Conservation (phyloP, 1,140 invertebrate species). For the Brachionus plicatilis region DNA sequence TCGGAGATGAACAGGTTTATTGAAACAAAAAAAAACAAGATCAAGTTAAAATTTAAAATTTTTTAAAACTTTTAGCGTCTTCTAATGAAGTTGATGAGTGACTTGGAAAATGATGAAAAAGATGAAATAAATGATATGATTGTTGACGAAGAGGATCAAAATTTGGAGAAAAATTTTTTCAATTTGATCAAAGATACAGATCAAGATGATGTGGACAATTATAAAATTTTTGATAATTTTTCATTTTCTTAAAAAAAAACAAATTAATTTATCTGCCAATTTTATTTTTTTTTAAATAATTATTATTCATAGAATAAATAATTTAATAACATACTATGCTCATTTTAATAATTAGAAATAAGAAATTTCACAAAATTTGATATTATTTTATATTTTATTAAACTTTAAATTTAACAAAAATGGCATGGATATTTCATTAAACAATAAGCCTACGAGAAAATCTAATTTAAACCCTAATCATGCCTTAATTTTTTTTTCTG, state of each 20-base stretch:
- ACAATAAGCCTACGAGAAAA: too few species aligned
- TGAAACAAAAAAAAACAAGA: neutral
- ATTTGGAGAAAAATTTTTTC: neutral
- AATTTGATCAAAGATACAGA: neutral
- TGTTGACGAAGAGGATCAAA: neutral
- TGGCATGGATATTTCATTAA: too few species aligned
- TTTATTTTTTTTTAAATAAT: neutral
- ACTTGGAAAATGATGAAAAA: neutral
- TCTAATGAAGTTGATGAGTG: constrained; percentile 9
- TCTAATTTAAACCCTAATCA: too few species aligned
- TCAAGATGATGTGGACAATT: neutral
- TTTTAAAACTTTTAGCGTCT: neutral
- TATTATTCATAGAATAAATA: neutral
- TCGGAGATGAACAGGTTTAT: neutral
- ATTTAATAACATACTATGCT: too few species aligned
- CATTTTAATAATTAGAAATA: too few species aligned
- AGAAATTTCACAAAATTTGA: too few species aligned
- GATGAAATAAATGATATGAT: neutral
- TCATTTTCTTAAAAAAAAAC: neutral
- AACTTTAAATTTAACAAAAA: too few species aligned
- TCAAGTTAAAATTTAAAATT: neutral
- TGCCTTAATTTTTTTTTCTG: too few species aligned
- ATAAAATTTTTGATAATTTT: neutral
- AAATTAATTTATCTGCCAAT: neutral
- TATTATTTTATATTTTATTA: too few species aligned